These are phyloP conservation scores for Chloroceryle aenea DNA, from an alignment of 2,113 vertebrate species.

Conservation along the genomic window DNA sequence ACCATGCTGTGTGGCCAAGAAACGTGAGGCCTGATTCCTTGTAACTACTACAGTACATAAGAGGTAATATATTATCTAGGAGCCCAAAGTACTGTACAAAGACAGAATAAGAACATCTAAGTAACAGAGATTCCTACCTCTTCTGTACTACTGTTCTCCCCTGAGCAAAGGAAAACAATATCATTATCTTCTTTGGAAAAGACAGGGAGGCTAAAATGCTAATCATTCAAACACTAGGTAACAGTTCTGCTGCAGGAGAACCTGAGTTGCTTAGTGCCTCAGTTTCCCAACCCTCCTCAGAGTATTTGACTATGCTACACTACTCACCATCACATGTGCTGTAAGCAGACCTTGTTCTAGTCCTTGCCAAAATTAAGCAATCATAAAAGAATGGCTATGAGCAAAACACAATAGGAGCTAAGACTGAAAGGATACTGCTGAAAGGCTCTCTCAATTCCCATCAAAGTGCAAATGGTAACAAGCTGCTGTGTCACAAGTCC, in stretches of 20 bases:
- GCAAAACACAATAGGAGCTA: neutral
- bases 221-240: neutral
- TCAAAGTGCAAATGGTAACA: neutral
- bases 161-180: neutral
- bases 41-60: neutral
- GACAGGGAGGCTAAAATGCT: neutral
- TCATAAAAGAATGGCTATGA: neutral
- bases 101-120: neutral
- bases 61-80: neutral
- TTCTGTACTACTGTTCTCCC: neutral
- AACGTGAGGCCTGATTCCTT: neutral
- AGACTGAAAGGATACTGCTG: neutral
- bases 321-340: neutral
- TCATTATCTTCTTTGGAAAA: neutral
- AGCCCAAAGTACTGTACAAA: neutral
- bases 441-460: neutral
- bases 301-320: neutral
- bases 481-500: neutral
- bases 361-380: neutral
- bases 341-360: neutral
- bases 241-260: neutral
- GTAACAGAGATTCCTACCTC: neutral
- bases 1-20: neutral
- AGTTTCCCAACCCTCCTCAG: neutral
- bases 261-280: neutral